Base-by-base conservation (phyloP, 2,888 invertebrate genomes). In the Acronicta alni region DNA sequence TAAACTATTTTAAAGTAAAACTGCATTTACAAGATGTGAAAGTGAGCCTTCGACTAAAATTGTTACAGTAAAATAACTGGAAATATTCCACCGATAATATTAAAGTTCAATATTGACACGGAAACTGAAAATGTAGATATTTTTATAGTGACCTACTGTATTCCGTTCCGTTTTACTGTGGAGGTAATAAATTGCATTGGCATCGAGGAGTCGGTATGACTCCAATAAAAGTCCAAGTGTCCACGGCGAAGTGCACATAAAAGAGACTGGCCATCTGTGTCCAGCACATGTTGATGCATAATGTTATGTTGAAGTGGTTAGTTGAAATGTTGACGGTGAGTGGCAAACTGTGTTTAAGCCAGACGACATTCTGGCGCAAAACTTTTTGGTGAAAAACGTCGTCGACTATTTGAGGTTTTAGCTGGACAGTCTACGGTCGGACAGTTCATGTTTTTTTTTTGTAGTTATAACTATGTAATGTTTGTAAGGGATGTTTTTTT, bases 211-310 rank as follows among this genome's bases (percentile, higher is more conserved):
- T 80, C 67, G 59, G 67, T 68, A 64, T 67, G 71, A 67, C 67
- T 67, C 69, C 77, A 74, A 85, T 86, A 86, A 86, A 87, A 84
- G 77, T 82, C 77, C 63, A 74, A 81, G 82, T 79, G 80, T 80
- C 80, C 78, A 63, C 77, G 64, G 66, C 77, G 65, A 68, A 83
- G 84, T 78, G 81, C 77, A 83, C 81, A 86, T 85, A 85, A 85
- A 83, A 82, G 68, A 74, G 75, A 72, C 74, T 67, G 54, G 77
- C 81, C 86, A 86, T 82, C 80, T 86, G 86, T 69, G 81, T 59
- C 80, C 75, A 59, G 68, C 53, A 67, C 71, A 76, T 70, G 75
- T 68, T 70, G 74, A 72, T 71, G 67, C 64, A 70, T 63, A 70
- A 67, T 63, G 60, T 59, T 60, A 59, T 67, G 67, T 67, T 48